Evolutionary conservation across 2,888 invertebrate genomes (phyloP).

Genomic region (Caenorhabditis sp.): DNA sequence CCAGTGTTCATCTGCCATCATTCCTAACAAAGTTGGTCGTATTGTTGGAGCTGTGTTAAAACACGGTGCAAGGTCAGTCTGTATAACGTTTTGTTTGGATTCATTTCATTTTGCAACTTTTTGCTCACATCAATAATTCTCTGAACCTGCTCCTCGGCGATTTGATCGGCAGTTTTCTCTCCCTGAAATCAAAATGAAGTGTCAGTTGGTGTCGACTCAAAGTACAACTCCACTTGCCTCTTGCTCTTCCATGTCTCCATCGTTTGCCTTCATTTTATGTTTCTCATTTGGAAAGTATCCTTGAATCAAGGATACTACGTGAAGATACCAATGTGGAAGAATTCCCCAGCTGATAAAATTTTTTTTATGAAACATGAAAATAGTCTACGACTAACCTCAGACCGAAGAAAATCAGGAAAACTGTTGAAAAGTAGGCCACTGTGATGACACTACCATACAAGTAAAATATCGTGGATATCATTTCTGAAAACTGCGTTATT

Average conservation of each 20-base stretch:
- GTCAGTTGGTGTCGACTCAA: neutral
- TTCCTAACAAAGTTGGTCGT: constrained; percentile 59
- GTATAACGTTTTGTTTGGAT: constrained; percentile 16
- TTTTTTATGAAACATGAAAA: neutral
- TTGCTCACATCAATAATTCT: constrained; percentile 38
- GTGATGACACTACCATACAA: constrained; percentile 40
- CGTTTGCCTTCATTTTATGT: constrained; percentile 9
- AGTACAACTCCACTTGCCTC: constrained; percentile 27
- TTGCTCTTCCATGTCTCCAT: constrained; percentile 2
- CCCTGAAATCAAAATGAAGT: constrained; percentile 29
- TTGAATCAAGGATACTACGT: constrained; percentile 69
- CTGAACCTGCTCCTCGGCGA: constrained; percentile 32
- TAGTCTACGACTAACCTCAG: constrained; percentile 44
- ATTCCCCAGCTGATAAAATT: constrained; percentile 70
- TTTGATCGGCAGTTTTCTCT: constrained; percentile 22
- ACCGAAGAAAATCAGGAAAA: constrained; percentile 67
- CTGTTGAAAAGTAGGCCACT: constrained; percentile 60
- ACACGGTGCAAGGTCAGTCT: constrained; percentile 67
- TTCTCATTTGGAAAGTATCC: constrained; percentile 58
- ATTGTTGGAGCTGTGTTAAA: constrained; percentile 64
- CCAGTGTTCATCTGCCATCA: constrained; percentile 59
- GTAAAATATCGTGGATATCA: constrained; percentile 32
- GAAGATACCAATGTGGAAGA: constrained; percentile 72
- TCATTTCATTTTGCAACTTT: neutral
- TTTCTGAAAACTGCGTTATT: neutral